A percentile compares a stretch with the other conserved stretches of the same genome.
phyloP scores from a whole-genome alignment of 2,113 vertebrate species.

The Seriola rivoliana region DNA sequence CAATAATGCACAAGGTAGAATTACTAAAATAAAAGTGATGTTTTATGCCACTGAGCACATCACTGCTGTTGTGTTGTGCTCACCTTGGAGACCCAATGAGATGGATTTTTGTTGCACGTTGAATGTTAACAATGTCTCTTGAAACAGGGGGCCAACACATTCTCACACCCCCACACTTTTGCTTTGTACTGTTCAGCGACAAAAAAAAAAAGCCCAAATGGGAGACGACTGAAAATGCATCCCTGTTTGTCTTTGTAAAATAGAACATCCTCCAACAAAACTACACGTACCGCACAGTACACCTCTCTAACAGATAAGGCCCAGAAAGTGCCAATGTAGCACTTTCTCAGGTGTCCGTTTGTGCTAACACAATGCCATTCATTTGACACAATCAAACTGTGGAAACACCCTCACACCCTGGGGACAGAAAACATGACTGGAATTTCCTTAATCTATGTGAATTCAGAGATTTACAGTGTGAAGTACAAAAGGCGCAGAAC shows the following conservation, averaged over 20 bases:
- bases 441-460: conserved; percentile 52
- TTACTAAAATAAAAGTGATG: conserved; percentile 36
- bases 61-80: conserved; percentile 7
- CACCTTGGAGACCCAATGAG: conserved; percentile 17
- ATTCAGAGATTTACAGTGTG: conserved; percentile 35
- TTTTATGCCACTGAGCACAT: conserved; percentile 21
- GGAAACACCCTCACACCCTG: conserved; percentile 18
- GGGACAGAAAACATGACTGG: conserved; percentile 45
- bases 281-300: neutral
- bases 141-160: conserved; percentile 15
- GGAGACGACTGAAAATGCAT: conserved; percentile 8
- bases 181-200: conserved; percentile 11
- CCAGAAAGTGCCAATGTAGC: conserved; percentile 24
- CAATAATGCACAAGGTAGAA: conserved; percentile 43
- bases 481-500: conserved; percentile 3
- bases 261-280: neutral
- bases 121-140: conserved; percentile 21
- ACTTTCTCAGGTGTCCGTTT: conserved; percentile 63
- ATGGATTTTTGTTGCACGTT: conserved; percentile 37
- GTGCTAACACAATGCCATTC: conserved; percentile 51
- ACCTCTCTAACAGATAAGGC: conserved; percentile 3
- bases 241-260: neutral
- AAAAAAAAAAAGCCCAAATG: conserved; percentile 11
- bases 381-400: conserved; percentile 34
- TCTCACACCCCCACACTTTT: conserved; percentile 26